Evolutionary conservation across 2,888 invertebrate genomes (phyloP), one percentile per base, ranked within the genome.

Genomic region (Dysmachus trigonus): DNA sequence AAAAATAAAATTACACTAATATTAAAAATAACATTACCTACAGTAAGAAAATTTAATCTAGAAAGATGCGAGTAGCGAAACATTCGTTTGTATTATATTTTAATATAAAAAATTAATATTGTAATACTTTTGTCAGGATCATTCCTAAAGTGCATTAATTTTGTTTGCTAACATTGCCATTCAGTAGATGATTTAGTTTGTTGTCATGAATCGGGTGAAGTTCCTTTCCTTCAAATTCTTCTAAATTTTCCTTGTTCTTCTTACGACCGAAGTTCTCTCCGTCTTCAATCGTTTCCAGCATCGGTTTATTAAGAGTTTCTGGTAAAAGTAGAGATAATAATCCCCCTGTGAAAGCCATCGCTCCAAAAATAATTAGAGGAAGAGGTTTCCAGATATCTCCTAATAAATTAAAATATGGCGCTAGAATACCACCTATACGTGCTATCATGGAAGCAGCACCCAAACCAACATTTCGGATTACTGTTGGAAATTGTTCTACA

Each of bases 381-480:
- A 96, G 90, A 93, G 95, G 95, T 2, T 92, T 91, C 90, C 93
- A 93, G 0, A 94, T 92, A 47, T 92, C 90, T 22, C 92, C 93
- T 88, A 96, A 90, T 15, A 95, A 94, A 18, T 96, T 96, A 1
- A 98, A 94, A 90, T 96, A 97, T 0, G 98, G 97, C 1, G 98
- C 91, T 87, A 91, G 86, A 86, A 92, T 92, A 4, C 92, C 91
- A 31, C 98, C 98, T 87, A 98, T 93, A 89, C 98, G 94, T 0
- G 98, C 98, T 87, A 96, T 95, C 93, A 97, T 97, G 0, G 97
- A 98, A 35, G 97, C 95, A 10, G 96, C 94, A 0, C 98, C 98
- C 85, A 98, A 95, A 0, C 97, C 98, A 62, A 97, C 95, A 90
- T 97, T 98, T 82, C 98, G 93, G 71, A 96, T 94, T 18, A 95